Conservation (phyloP, 2,113 vertebrate genomes). For the Pelodiscus sinensis region DNA sequence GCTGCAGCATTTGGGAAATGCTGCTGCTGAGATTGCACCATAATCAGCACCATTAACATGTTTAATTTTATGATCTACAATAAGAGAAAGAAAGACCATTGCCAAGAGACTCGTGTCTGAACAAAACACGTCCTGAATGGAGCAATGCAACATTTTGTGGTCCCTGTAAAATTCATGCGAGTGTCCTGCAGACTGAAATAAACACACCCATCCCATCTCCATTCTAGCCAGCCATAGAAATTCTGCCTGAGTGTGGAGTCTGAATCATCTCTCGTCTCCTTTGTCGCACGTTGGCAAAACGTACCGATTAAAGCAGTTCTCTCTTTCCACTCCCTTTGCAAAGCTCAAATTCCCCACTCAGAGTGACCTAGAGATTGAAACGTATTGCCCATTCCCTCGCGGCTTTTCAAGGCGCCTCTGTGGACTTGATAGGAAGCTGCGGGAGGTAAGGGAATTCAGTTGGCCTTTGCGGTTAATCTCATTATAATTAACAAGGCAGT, state of each 20-base stretch:
- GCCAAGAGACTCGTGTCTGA: background rate
- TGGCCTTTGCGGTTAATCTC: background rate
- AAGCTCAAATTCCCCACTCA: background rate
- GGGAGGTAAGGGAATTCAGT: background rate
- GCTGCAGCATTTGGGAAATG: background rate
- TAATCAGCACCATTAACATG: accelerated
- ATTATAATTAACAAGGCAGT: background rate
- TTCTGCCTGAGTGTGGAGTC: accelerated
- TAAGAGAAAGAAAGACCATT: background rate
- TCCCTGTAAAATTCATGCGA: accelerated
- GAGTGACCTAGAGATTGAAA: background rate
- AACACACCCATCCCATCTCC: background rate
- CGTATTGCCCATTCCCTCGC: accelerated
- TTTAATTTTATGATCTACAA: background rate
- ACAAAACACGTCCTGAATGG: background rate
- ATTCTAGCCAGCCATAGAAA: background rate
- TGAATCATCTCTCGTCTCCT: accelerated
- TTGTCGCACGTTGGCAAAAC: background rate
- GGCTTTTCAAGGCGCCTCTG: background rate
- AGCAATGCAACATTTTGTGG: background rate
- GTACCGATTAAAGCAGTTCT: background rate
- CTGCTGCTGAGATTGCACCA: background rate
- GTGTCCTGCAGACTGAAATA: accelerated
- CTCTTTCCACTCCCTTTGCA: background rate
- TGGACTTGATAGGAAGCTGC: background rate